A percentile compares a stretch with the other conserved stretches of the same genome.
Conservation (phyloP, 1,140 invertebrate genomes). For the Dinoponera quadriceps region DNA sequence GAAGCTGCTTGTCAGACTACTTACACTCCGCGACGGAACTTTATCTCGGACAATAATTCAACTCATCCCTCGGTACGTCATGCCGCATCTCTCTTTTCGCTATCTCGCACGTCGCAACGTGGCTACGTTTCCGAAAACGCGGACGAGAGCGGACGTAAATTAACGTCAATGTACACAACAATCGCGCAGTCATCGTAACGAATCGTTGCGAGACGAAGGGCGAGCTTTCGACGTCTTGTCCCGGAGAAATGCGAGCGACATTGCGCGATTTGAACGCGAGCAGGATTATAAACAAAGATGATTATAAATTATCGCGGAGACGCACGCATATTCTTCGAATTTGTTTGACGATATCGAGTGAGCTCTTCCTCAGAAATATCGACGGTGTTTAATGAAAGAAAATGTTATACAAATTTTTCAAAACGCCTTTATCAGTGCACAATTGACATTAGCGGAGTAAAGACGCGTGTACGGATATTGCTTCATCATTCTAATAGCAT, state of each 20-base stretch:
- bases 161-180: conserved; percentile 39
- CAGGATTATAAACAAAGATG: too few species aligned
- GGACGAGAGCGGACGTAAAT: conserved; percentile 22
- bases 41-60: conserved; percentile 71
- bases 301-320: too few species aligned
- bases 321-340: too few species aligned
- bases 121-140: conserved; percentile 34
- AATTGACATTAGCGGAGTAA: too few species aligned
- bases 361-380: too few species aligned
- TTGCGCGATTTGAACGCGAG: too few species aligned
- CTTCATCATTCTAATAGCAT: too few species aligned
- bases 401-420: too few species aligned
- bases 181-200: conserved; percentile 8
- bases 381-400: too few species aligned
- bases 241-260: neutral
- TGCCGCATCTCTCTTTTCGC: conserved; percentile 29
- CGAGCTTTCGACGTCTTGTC: neutral
- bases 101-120: conserved; percentile 50
- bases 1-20: conserved; percentile 59
- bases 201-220: neutral
- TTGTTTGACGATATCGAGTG: too few species aligned
- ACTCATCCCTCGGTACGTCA: conserved; percentile 48
- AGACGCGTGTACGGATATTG: too few species aligned
- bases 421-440: too few species aligned
- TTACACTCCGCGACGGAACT: conserved; percentile 53